phyloP scores from a whole-genome alignment of 2,113 vertebrate genomes.

The Paraplagusia blochii region DNA sequence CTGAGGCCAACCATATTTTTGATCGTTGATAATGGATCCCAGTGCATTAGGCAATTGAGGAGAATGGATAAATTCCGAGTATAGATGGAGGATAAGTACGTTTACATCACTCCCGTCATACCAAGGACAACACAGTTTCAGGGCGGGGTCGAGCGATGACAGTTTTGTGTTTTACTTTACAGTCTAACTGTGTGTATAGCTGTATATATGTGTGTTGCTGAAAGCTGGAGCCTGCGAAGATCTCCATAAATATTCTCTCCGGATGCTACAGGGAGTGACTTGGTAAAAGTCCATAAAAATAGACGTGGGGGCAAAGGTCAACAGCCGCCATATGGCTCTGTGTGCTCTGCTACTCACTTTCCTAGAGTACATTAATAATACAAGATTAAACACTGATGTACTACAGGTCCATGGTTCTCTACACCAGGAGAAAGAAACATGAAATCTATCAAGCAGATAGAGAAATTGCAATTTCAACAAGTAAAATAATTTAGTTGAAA shows the following conservation, averaged over 20 bases:
- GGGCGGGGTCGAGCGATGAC: too few relatives aligned
- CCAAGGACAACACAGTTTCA: too few relatives aligned
- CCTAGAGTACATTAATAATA: constrained; percentile 34
- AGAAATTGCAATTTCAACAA: too few relatives aligned
- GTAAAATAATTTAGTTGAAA: too few relatives aligned
- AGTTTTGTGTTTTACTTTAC: not conserved
- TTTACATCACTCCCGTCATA: too few relatives aligned
- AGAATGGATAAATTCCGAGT: too few relatives aligned
- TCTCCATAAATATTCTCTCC: constrained; percentile 37
- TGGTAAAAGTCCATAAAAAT: constrained; percentile 42
- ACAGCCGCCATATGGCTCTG: constrained; percentile 1
- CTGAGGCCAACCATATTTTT: too few relatives aligned
- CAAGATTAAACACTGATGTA: constrained; percentile 9
- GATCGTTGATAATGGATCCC: too few relatives aligned
- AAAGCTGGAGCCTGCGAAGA: constrained; percentile 10
- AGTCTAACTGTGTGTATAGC: not conserved
- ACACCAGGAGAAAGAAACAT: too few relatives aligned
- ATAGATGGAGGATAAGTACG: too few relatives aligned
- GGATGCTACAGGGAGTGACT: constrained; percentile 18
- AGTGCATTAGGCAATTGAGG: too few relatives aligned
- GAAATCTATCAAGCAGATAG: too few relatives aligned
- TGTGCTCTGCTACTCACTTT: constrained; percentile 16
- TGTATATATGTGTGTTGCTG: constrained; percentile 1
- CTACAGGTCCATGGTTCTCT: not conserved
- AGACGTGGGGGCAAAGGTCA: constrained; percentile 24